Evolutionary conservation across 1,140 invertebrate species (phyloP), one percentile per base, ranked within the genome.

Genomic region (Agrypnia vestita): DNA sequence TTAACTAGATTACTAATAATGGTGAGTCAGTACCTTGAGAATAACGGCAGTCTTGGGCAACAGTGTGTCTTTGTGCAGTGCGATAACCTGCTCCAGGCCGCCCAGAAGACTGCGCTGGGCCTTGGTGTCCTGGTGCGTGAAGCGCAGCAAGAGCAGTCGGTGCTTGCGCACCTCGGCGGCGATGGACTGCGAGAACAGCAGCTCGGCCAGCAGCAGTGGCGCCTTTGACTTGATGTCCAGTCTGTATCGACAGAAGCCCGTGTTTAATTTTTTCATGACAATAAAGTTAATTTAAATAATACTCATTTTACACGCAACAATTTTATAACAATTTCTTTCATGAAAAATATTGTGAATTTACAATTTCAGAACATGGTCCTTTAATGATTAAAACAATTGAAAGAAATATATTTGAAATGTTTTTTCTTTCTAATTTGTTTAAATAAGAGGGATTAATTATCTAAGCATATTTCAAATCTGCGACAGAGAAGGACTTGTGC

Each of bases 221-320:
- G 97, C 96, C 87, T 99, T 99, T 17, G 95, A 94, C 83, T 97
- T 97, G 83, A 99, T 94, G 83, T 99, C 98, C 80, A 99, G 90
- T 82, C 98, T 89, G 82, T 8, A 77, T 51, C 49, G 43, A 74
- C 3, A 76, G 4, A 51, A 51, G 15, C 11, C 25, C 59, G 12
- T 17, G 59, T 21, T 62, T 1, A 62, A 62, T 19, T 21, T 62
- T 62, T 17, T 51, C 1, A n/a, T n/a, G 0, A 13, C 49, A 51
- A 13, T 13, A 1, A 51, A 51, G 8, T 62, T 13, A 51, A 8
- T 21, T 43, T 51, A n/a, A n/a, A n/a, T n/a, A n/a, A n/a, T n/a
- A n/a, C n/a, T n/a, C n/a, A n/a, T n/a, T n/a, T n/a, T n/a, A n/a
- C n/a, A n/a, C n/a, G n/a, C n/a, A n/a, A n/a, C n/a, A n/a, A n/a